Base-by-base conservation (phyloP, 2,113 vertebrate species). In the Hippocampus barbouri region DNA sequence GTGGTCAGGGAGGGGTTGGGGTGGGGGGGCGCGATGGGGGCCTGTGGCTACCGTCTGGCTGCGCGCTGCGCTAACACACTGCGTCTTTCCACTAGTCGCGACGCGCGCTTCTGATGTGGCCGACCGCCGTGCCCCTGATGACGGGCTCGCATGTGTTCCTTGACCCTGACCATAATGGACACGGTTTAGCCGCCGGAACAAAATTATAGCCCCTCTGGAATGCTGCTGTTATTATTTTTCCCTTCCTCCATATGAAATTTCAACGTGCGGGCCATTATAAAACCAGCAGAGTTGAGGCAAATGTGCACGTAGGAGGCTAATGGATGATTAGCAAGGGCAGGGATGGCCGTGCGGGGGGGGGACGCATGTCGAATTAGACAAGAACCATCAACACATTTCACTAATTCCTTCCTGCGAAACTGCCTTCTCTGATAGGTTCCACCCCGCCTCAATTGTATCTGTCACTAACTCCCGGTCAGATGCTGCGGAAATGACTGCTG, bases 111-210 rank as follows among this genome's bases (percentile, higher is more conserved):
- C 84, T 91, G 90, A 93, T 92, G 92, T 93, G 92, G 92, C 80
- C 78, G 80, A 88, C 89, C 87, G 79, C 70, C 75, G 71, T 54
- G 80, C 86, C 78, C 81, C 86, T 90, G 91, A 93, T 93, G 92
- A 92, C 80, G 85, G 91, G 92, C 87, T 91, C 78, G 81, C 87
- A 87, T 92, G 89, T 92, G 90, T 90, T 91, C 90, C 89, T 89
- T 92, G 92, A 92, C 92, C 92, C 91, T 90, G 88, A 93, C 92
- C 92, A 92, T 91, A 92, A 93, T 90, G 90, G 90, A 90, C 89
- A 90, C 90, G 85, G 91, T 91, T 91, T 89, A 90, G 90, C 89
- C 85, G 87, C 90, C 92, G 90, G 91, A 93, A 91, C 86, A 91
- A 93, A 93, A 92, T 93, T 92, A 93, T 83, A 92, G 91, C 90